Conservation (phyloP, 2,113 vertebrate species). For the Sigmodon hispidus region DNA sequence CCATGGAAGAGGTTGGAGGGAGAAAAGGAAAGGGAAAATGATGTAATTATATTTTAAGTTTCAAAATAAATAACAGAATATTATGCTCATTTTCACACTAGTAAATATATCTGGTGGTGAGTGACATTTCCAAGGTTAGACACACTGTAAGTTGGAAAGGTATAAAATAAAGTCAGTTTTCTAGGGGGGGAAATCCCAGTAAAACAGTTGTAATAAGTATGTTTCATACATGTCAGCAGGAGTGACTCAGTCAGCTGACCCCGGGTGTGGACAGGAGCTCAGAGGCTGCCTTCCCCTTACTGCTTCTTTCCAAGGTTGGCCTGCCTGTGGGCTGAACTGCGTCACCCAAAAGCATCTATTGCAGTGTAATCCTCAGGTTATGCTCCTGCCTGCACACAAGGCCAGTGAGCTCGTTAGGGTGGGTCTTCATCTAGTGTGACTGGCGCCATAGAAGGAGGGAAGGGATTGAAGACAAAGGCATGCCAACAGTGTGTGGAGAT, state of each 20-base stretch:
- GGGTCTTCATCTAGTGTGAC: neutral
- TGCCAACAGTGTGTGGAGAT: neutral
- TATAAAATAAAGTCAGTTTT: neutral
- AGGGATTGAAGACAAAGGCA: neutral
- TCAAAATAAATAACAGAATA: neutral
- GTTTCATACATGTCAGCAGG: slow-evolving; percentile 32
- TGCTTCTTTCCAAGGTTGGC: neutral
- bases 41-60: neutral
- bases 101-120: neutral
- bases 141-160: neutral
- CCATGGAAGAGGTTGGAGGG: neutral
- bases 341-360: neutral
- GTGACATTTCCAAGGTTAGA: neutral
- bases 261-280: slow-evolving; percentile 44
- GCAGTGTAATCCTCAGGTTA: neutral
- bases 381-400: slow-evolving; percentile 18
- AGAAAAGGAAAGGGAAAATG: neutral
- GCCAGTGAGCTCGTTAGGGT: neutral
- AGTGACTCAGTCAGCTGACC: slow-evolving; percentile 61
- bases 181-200: neutral
- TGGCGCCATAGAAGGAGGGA: neutral
- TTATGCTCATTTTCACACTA: neutral
- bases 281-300: neutral
- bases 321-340: neutral
- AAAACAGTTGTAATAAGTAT: slow-evolving; percentile 2